Conservation (phyloP, 2,113 vertebrate genomes). For the Bufo bufo region DNA sequence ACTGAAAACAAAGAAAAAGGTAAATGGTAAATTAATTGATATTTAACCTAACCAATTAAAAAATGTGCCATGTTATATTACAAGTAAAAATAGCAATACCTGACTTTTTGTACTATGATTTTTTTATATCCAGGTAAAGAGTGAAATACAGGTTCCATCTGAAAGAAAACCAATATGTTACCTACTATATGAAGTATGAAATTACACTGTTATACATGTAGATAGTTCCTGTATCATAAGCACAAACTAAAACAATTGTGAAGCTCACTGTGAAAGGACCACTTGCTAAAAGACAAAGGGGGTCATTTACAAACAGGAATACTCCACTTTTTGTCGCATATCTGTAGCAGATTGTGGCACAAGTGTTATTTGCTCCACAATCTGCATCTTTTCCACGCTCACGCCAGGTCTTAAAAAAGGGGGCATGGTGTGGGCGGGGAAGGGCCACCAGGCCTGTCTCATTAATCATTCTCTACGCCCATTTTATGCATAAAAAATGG, state of each 20-base stretch:
- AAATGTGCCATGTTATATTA: neutral
- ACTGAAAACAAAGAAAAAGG: slow-evolving; percentile 31
- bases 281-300: neutral
- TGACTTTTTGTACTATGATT: slow-evolving; percentile 82
- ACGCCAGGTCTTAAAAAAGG: too few relatives aligned
- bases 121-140: slow-evolving; percentile 85
- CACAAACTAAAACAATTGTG: neutral
- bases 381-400: too few relatives aligned
- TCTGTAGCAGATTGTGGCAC: too few relatives aligned
- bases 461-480: too few relatives aligned
- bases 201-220: neutral
- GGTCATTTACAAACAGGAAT: too few relatives aligned
- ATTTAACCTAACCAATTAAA: neutral
- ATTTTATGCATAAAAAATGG: too few relatives aligned
- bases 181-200: neutral
- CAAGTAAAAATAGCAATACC: slow-evolving; percentile 68
- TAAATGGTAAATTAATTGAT: neutral
- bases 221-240: neutral
- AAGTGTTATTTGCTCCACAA: too few relatives aligned
- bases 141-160: slow-evolving; percentile 84
- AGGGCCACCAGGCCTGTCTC: too few relatives aligned
- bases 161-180: slow-evolving; percentile 33
- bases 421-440: too few relatives aligned
- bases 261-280: neutral
- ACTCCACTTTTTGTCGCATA: too few relatives aligned